Base-by-base conservation (phyloP, 2,797 vertebrate genomes). In the Microctenopoma stevenorrisi region DNA sequence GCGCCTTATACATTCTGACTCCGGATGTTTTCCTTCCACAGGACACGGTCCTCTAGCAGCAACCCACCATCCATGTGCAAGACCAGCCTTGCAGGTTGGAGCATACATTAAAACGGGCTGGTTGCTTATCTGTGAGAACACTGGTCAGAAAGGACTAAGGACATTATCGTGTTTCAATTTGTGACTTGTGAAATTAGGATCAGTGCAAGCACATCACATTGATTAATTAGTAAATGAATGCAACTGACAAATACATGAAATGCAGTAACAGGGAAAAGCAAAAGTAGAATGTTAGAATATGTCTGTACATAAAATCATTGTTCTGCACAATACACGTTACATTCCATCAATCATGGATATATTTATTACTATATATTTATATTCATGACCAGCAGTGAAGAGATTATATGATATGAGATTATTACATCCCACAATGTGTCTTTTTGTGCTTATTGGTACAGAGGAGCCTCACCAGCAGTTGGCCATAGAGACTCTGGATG, bases 391-490 rank as follows among this genome's bases (percentile, higher is more conserved):
- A 22, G 22, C 22, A 22, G 22, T 22, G 22, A 22, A 22, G 22
- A 22, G 22, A 22, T 22, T 22, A 22, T 22, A 22, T 22, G 22
- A 22, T 22, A 22, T 22, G 22, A 22, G 33, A 16, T 47, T 10
- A 15, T 22, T 61, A 47, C 13, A 37, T 76, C 46, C 46, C n/a
- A 48, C 69, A 54, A 83, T 40, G 26, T 22, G 13, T 38, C 40
- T 44, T 18, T 33, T 86, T 38, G 12, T 88, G 35, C 83, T 79
- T 75, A 42, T 79, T 70, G 73, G 4, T 71, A 64, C 94, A 97
- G 97, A 98, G 87, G 97, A 96, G 88, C 90, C 94, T 7, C 93
- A 94, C 72, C 95, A 95, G 89, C 95, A 95, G 87, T 88, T 98
- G 85, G 95, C 95, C 0, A 84, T 95, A 63, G 96, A 98, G 94